Base-by-base conservation (phyloP, 2,888 invertebrate species). In the Drosophila antonietae region DNA sequence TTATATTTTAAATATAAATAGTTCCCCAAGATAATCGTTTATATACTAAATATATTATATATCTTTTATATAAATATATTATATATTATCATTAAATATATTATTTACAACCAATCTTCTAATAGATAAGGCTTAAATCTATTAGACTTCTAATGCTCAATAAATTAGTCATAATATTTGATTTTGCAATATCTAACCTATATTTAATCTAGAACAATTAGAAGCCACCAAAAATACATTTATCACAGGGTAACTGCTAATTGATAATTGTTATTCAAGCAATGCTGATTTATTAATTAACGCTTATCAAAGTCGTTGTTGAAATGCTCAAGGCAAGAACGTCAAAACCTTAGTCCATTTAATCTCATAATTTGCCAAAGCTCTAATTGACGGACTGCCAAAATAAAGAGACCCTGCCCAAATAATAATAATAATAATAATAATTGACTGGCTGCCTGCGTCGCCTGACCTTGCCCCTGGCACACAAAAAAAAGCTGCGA, bases 401-500 rank as follows among this genome's bases (percentile, higher is more conserved):
- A 77, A 64, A 53, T 57, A 47, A 57, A 33, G 12, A 72, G 53
- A 62, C 78, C 67, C 73, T 68, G 73, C 73, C 78, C 68, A 64
- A 57, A 28, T 6, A 28, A 28, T 28, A 55, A 46, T 7, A 39
- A 39, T 7, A 39, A 39, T 39, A 35, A n/a, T 12, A 20, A 20
- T 10, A 33, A 23, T n/a, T 33, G 51, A 33, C 51, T 18, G 33
- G 14, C 56, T 14, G 52, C 35, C 52, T 35, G 47, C 14, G 35
- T 15, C 20, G 20, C 33, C 10, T 8, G 55, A 41, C 74, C 83
- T 83, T 83, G 83, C 88, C 88, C 74, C 72, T 83, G 83, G 83
- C 88, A 79, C 57, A 84, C 72, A 78, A 76, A 39, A 20, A 44
- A 23, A 12, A 12, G 3, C 15, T 23, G 59, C 51, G 12, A 52